phyloP scores from a whole-genome alignment of 2,888 invertebrate species.

The Macroteleia sp. region DNA sequence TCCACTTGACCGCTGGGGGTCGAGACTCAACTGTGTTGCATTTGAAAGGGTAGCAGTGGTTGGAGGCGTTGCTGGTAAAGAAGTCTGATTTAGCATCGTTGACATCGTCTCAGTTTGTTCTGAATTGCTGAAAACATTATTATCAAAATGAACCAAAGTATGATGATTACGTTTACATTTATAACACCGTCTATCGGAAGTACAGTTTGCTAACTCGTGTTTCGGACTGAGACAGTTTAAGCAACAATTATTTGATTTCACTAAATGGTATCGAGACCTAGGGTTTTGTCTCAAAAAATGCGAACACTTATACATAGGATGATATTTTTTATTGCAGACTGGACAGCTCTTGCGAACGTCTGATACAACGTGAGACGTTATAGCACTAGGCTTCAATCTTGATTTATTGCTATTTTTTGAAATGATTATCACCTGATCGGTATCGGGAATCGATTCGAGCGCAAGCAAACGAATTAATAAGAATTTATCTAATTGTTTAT shows the following conservation, averaged over 20 bases:
- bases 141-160: slow-evolving; percentile 3
- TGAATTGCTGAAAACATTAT: slow-evolving; percentile 2
- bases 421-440: neutral
- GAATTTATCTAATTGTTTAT: neutral
- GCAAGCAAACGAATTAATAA: neutral
- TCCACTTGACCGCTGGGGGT: too few species aligned
- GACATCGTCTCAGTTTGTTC: too few species aligned
- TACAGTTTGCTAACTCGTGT: neutral
- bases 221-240: neutral
- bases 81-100: too few species aligned
- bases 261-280: neutral
- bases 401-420: neutral
- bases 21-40: neutral
- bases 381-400: neutral
- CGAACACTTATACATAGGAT: neutral
- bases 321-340: neutral
- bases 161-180: slow-evolving; percentile 6
- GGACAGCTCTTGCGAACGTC: neutral
- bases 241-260: neutral
- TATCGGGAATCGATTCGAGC: neutral
- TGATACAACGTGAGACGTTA: slow-evolving; percentile 1
- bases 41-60: neutral
- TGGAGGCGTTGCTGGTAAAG: neutral
- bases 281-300: neutral
- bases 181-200: neutral